phyloP scores from a whole-genome alignment of 2,888 invertebrate species.

The Drosophila setosimentum region DNA sequence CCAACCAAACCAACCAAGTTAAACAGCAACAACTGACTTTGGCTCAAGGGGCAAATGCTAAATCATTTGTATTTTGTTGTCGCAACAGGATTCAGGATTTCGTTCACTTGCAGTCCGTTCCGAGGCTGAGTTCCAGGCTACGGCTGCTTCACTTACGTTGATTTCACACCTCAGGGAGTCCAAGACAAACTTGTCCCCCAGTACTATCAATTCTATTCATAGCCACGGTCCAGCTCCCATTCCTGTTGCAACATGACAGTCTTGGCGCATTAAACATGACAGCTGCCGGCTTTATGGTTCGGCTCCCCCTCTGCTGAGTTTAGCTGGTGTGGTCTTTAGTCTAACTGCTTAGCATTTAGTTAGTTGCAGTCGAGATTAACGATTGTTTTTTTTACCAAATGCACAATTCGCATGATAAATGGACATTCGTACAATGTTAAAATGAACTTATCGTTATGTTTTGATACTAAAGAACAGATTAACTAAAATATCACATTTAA shows the following conservation, averaged over 20 bases:
- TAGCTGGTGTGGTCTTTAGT: conserved; percentile 27
- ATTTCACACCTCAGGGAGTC: conserved; percentile 82
- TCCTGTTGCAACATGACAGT: conserved; percentile 35
- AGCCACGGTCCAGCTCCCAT: conserved; percentile 4
- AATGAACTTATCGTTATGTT: conserved; percentile 15
- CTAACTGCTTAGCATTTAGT: conserved; percentile 38
- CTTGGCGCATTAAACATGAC: conserved; percentile 44
- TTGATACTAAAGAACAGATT: conserved; percentile 4
- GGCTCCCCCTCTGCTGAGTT: not conserved
- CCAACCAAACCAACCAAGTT: conserved; percentile 12
- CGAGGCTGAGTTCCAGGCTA: conserved; percentile 49
- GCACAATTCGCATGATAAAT: conserved; percentile 70
- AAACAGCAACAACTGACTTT: conserved; percentile 4
- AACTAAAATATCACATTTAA: not conserved
- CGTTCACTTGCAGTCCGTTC: not conserved
- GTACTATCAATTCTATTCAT: not conserved
- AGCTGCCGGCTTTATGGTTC: conserved; percentile 7
- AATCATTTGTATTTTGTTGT: conserved; percentile 72
- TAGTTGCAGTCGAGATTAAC: conserved; percentile 60
- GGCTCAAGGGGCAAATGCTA: conserved; percentile 64
- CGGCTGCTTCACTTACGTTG: conserved; percentile 63
- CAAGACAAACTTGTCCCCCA: conserved; percentile 4
- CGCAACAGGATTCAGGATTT: conserved; percentile 67
- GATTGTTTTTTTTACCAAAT: conserved; percentile 72
- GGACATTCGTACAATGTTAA: conserved; percentile 42